A percentile compares a stretch with the other conserved stretches of the same genome.
Conservation (phyloP, 1,140 invertebrate genomes). For the Lasioglossum baleicum region DNA sequence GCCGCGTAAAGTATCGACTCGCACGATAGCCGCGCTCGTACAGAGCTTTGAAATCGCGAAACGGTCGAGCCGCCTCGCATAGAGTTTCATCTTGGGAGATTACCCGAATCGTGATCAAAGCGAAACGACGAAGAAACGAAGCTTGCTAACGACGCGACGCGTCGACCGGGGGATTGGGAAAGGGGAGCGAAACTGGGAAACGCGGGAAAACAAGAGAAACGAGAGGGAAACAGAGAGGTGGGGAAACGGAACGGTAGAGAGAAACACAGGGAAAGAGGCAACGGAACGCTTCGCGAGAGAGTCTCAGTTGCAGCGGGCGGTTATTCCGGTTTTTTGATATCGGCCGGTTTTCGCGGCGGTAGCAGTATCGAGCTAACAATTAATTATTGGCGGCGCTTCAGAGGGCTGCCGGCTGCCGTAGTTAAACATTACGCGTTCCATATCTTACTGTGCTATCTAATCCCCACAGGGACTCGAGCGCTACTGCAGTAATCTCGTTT, state of each 20-base stretch:
- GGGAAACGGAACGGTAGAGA: conserved; percentile 29
- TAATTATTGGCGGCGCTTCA: conserved; percentile 77
- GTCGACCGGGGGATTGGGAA: not conserved
- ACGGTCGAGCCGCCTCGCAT: conserved; percentile 36
- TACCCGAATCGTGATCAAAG: conserved; percentile 54
- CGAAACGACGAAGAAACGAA: conserved; percentile 44
- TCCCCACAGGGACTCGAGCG: conserved; percentile 74
- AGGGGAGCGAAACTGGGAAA: not conserved
- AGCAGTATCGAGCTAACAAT: conserved; percentile 75
- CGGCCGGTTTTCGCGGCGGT: conserved; percentile 61
- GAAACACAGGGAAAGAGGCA: conserved; percentile 20
- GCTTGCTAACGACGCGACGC: conserved; percentile 33
- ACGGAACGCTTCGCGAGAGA: conserved; percentile 31
- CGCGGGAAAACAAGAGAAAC: not conserved
- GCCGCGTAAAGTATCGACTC: not conserved
- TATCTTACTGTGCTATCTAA: conserved; percentile 80
- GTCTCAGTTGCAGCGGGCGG: conserved; percentile 46
- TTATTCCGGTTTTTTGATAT: conserved; percentile 73
- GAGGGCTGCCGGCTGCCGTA: conserved; percentile 70
- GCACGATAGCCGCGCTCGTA: not conserved
- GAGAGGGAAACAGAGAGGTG: conserved; percentile 3
- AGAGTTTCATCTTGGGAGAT: conserved; percentile 47
- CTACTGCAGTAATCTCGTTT: conserved; percentile 80
- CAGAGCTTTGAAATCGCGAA: conserved; percentile 26
- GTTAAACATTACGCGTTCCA: conserved; percentile 80